phyloP scores from a whole-genome alignment of 2,113 vertebrate species.

The Leucoraja erinaceus region DNA sequence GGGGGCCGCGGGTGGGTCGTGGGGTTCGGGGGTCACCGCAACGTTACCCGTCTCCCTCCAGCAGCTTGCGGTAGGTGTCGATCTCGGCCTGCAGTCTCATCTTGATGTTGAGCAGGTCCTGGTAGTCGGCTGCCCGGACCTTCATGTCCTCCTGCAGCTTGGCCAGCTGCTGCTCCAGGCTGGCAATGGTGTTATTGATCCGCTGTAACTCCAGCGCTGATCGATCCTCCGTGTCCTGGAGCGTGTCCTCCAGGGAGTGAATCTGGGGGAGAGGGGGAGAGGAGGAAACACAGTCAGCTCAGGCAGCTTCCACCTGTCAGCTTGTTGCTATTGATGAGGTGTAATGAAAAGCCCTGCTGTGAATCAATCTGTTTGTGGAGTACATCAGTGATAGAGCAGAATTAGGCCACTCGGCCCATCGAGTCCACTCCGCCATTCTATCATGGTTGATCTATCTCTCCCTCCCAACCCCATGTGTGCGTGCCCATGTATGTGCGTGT shows the following conservation, averaged over 20 bases:
- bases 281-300: not conserved
- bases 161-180: conserved; percentile 53
- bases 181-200: conserved; percentile 44
- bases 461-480: no score
- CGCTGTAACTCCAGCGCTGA: conserved; percentile 42
- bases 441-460: no score
- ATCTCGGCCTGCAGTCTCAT: conserved; percentile 66
- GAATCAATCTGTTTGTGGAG: no score
- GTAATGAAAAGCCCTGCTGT: no score
- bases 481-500: no score
- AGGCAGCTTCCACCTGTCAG: no score
- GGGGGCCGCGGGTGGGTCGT: no score
- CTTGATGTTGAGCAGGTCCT: conserved; percentile 59
- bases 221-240: conserved; percentile 47
- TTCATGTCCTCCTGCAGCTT: conserved; percentile 52
- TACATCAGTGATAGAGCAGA: no score
- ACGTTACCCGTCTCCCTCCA: conserved; percentile 43
- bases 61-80: conserved; percentile 51
- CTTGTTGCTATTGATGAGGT: no score
- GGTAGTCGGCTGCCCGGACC: conserved; percentile 52
- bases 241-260: conserved; percentile 50
- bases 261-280: conserved; percentile 46
- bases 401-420: no score
- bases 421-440: no score
- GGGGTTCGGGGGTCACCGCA: no score